A percentile compares a stretch with the other conserved stretches of the same genome.
Conservation (phyloP, 2,113 vertebrate species). For the Scytalopus superciliaris region DNA sequence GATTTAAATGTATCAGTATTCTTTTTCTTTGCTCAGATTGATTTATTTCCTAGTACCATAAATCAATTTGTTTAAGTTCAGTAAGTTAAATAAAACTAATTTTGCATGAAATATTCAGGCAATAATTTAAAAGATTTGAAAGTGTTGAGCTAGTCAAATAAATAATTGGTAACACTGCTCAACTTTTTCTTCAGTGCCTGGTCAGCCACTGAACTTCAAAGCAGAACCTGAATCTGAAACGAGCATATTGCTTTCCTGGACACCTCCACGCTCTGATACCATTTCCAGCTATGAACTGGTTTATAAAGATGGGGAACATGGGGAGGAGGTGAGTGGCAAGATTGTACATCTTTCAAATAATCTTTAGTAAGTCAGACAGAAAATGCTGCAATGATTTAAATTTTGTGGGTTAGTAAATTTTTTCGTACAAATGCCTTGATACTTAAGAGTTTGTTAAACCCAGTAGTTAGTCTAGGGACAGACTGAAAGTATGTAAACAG, state of each 20-base stretch:
- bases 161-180: neutral
- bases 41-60: neutral
- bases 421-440: neutral
- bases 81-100: neutral
- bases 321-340: slow-evolving; percentile 85
- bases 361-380: neutral
- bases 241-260: slow-evolving; percentile 94
- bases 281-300: slow-evolving; percentile 93
- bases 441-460: neutral
- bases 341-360: neutral
- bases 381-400: neutral
- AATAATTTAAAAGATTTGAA: neutral
- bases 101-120: neutral
- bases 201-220: slow-evolving; percentile 94
- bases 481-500: neutral
- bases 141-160: neutral
- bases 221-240: slow-evolving; percentile 98
- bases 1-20: neutral
- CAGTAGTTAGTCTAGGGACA: neutral
- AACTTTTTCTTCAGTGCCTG: slow-evolving; percentile 82
- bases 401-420: neutral
- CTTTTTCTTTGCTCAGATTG: neutral
- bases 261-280: slow-evolving; percentile 90
- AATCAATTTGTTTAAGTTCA: neutral
- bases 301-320: slow-evolving; percentile 94